Evolutionary conservation across 1,140 invertebrate genomes (phyloP).

Genomic region (Eriosoma lanigerum): DNA sequence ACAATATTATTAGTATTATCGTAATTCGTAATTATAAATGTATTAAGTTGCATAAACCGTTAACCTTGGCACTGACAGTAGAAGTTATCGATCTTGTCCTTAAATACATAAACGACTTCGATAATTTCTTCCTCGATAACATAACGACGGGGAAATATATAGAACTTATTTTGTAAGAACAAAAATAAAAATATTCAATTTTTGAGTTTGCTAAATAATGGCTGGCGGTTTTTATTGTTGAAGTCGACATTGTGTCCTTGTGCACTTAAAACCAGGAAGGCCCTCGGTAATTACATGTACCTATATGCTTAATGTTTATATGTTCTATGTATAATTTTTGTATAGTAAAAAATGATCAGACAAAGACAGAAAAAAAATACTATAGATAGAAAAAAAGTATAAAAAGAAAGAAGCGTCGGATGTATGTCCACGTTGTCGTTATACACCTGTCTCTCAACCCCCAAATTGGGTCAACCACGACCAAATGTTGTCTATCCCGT

Average conservation of each 20-base stretch:
- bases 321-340: background rate
- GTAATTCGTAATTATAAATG: conserved; percentile 5
- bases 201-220: conserved; percentile 28
- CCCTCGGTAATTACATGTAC: conserved; percentile 29
- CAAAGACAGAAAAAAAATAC: conserved; percentile 8
- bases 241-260: conserved; percentile 11
- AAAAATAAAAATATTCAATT: conserved; percentile 12
- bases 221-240: conserved; percentile 34
- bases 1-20: too few relatives aligned
- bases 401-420: background rate
- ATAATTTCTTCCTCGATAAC: conserved; percentile 38
- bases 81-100: conserved; percentile 23
- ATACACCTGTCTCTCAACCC: conserved; percentile 34
- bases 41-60: conserved; percentile 24
- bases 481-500: conserved; percentile 35
- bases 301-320: too few relatives aligned
- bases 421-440: background rate
- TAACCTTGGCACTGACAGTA: conserved; percentile 46
- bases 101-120: conserved; percentile 13
- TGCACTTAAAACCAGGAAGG: conserved; percentile 41
- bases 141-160: conserved; percentile 30
- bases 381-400: background rate
- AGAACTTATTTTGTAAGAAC: background rate
- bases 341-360: background rate
- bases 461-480: conserved; percentile 29